Conservation (phyloP, 2,797 vertebrate genomes). For the Odontamblyopus rebecca region DNA sequence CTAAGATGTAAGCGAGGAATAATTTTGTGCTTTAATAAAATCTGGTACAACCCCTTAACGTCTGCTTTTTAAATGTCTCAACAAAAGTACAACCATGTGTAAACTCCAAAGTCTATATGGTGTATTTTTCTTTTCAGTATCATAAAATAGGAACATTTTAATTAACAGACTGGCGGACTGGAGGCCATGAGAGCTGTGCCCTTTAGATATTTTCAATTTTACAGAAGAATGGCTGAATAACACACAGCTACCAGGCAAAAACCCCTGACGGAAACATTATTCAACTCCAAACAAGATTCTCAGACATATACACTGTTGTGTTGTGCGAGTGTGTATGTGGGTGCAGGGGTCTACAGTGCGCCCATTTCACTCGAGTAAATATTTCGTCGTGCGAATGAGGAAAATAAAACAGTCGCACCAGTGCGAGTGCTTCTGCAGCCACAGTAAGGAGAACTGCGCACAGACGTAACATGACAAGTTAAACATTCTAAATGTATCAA, state of each 20-base stretch:
- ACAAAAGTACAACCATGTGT: not conserved
- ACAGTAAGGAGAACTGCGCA: too few relatives aligned
- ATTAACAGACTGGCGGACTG: not conserved
- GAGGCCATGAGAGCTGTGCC: slow-evolving; percentile 1
- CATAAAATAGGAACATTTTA: not conserved
- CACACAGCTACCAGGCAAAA: not conserved
- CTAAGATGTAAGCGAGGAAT: too few relatives aligned
- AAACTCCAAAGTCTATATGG: not conserved
- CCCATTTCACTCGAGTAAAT: too few relatives aligned
- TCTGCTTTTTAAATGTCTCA: not conserved
- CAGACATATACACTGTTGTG: not conserved
- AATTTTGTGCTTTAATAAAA: too few relatives aligned
- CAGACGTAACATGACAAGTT: too few relatives aligned
- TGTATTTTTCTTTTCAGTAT: too few relatives aligned
- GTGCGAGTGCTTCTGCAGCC: too few relatives aligned
- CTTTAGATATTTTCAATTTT: slow-evolving; percentile 10
- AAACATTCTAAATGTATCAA: too few relatives aligned
- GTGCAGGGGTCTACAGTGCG: too few relatives aligned
- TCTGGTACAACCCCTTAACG: too few relatives aligned
- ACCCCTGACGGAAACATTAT: not conserved
- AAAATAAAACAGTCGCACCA: too few relatives aligned
- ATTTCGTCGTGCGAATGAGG: too few relatives aligned
- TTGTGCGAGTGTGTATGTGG: not conserved
- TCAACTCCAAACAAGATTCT: not conserved
- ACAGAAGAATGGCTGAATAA: not conserved